phyloP scores from a whole-genome alignment of 2,888 invertebrate genomes.

The Caenorhabditis virilis region DNA sequence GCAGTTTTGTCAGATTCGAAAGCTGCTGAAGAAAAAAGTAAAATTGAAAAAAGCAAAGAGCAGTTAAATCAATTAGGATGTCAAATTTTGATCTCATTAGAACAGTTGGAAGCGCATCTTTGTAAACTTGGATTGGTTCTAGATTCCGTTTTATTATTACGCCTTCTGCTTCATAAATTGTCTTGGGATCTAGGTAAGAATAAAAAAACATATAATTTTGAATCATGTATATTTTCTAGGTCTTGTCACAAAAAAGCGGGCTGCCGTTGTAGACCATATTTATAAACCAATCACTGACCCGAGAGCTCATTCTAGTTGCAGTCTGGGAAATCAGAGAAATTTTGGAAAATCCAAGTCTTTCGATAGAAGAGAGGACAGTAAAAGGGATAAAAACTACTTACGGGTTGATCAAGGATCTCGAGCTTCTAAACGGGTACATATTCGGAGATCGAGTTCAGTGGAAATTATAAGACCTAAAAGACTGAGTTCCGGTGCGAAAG shows the following conservation, averaged over 20 bases:
- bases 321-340: slow-evolving; percentile 54
- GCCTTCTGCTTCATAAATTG: slow-evolving; percentile 67
- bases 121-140: slow-evolving; percentile 66
- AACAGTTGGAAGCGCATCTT: slow-evolving; percentile 62
- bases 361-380: slow-evolving; percentile 56
- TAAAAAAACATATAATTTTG: not conserved
- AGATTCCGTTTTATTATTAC: slow-evolving; percentile 64
- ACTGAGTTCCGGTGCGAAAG: slow-evolving; percentile 66
- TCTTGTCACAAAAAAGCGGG: slow-evolving; percentile 52
- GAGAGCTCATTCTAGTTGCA: slow-evolving; percentile 60
- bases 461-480: slow-evolving; percentile 66
- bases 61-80: slow-evolving; percentile 35
- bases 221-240: slow-evolving; percentile 11
- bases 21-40: slow-evolving; percentile 23
- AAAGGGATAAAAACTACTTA: slow-evolving; percentile 58
- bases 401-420: slow-evolving; percentile 63
- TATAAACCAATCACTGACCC: slow-evolving; percentile 56
- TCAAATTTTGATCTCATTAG: slow-evolving; percentile 53
- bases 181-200: slow-evolving; percentile 63
- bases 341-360: slow-evolving; percentile 65
- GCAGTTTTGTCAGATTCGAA: slow-evolving; percentile 31
- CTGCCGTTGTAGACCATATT: slow-evolving; percentile 41
- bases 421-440: slow-evolving; percentile 63
- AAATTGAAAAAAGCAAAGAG: slow-evolving; percentile 22
- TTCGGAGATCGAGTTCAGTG: slow-evolving; percentile 66